Evolutionary conservation across 2,888 invertebrate species (phyloP).

Genomic region (Thera britannica): DNA sequence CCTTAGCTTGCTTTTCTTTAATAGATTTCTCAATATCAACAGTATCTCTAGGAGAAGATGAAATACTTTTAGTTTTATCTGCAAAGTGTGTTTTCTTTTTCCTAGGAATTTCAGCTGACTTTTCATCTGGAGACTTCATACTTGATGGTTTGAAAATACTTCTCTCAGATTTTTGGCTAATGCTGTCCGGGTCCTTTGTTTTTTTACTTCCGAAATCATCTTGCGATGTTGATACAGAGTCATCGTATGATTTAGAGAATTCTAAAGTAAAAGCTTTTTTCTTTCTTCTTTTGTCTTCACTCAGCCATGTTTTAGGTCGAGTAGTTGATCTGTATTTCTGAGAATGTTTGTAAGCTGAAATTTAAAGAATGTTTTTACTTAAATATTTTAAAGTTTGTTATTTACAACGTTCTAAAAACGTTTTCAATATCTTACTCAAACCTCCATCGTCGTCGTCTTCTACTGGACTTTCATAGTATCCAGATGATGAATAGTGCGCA

Average conservation of each 20-base stretch:
- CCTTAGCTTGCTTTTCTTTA: constrained; percentile 71
- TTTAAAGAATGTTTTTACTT: constrained; percentile 20
- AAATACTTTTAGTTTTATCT: constrained; percentile 75
- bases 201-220: constrained; percentile 74
- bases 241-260: constrained; percentile 86
- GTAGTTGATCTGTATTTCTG: constrained; percentile 76
- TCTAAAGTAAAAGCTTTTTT: constrained; percentile 92
- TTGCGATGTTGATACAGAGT: constrained; percentile 81
- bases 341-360: constrained; percentile 79
- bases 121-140: constrained; percentile 76
- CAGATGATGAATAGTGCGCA: constrained; percentile 89
- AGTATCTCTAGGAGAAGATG: constrained; percentile 73
- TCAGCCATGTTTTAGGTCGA: constrained; percentile 84
- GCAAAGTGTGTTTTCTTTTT: constrained; percentile 81
- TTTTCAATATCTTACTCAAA: constrained; percentile 65
- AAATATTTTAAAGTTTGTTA: background rate
- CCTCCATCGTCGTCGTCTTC: constrained; percentile 87
- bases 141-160: constrained; percentile 59
- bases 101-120: constrained; percentile 59
- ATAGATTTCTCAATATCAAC: constrained; percentile 72
- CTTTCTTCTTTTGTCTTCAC: constrained; percentile 89
- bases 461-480: constrained; percentile 90
- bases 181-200: constrained; percentile 61
- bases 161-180: constrained; percentile 66
- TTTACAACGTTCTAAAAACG: constrained; percentile 31